These are phyloP conservation scores for Dicycla oo DNA, from an alignment of 2,888 invertebrate genomes.

Conservation along the genomic window DNA sequence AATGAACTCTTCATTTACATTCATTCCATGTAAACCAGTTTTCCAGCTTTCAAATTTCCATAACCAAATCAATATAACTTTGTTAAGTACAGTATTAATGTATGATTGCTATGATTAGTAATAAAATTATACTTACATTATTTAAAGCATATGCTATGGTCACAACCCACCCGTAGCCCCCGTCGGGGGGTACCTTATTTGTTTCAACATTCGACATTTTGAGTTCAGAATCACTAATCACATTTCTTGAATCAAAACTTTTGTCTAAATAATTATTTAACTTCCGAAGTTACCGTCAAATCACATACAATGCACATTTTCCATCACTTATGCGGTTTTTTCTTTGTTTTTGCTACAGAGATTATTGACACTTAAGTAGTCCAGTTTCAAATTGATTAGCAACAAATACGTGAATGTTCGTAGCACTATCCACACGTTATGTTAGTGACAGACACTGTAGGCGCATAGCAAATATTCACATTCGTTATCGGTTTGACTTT, in stretches of 20 bases:
- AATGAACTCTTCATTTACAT: constrained; percentile 3
- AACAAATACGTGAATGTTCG: constrained; percentile 58
- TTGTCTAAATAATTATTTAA: constrained; percentile 51
- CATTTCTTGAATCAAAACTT: constrained; percentile 63
- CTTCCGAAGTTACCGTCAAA: constrained; percentile 45
- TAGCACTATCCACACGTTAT: constrained; percentile 54
- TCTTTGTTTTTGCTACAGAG: constrained; percentile 39
- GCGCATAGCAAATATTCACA: constrained; percentile 61
- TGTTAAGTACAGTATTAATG: neutral
- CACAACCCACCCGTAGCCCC: constrained; percentile 92
- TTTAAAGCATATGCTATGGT: constrained; percentile 91
- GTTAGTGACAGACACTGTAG: constrained; percentile 54
- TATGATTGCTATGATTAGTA: neutral
- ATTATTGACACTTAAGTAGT: constrained; percentile 60
- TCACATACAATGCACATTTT: constrained; percentile 66
- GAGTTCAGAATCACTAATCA: constrained; percentile 63
- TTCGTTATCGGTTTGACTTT: constrained; percentile 82
- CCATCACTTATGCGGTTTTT: constrained; percentile 28
- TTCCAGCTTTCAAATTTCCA: neutral
- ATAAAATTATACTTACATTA: constrained; percentile 89
- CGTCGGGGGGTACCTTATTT: constrained; percentile 91
- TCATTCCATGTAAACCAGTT: neutral
- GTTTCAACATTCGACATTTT: constrained; percentile 76
- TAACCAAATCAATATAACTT: neutral
- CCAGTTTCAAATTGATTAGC: constrained; percentile 40